Base-by-base conservation (phyloP, 2,113 vertebrate species). In the Pimephales promelas region DNA sequence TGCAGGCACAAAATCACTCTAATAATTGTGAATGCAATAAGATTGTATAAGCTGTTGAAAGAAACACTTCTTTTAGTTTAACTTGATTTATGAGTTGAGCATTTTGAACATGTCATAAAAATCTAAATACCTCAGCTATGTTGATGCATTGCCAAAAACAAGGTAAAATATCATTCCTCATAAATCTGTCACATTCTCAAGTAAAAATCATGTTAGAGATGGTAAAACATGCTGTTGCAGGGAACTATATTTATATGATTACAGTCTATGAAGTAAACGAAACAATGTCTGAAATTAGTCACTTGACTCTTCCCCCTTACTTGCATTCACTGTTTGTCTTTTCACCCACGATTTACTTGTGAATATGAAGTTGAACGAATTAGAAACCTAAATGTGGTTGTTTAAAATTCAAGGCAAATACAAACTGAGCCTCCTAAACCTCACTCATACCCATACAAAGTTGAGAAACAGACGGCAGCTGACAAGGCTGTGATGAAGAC, bases 261-360 rank as follows among this genome's bases (percentile, higher is more conserved):
- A 34, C 10, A 31, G 72, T 52, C 14, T 52, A 7, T 73, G 7
- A 28, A 73, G 43, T 28, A 49, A 47, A 18, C 45, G 2, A 18
- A 68, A 40, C 52, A 52, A 6, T 54, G 6, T 54, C 14, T 49
- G 45, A 73, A 52, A 73, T 49, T 28, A 68, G 64, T 68, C 64
- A 49, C 70, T 72, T 26, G 40, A 47, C 57, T 49, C 62, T 66
- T 79, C 62, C 45, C 28, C 26, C 81, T 59, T n/a, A 31, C n/a
- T 59, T 11, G 14, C 62, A 36, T 34, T 34, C 26, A 34, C 2
- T 8, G 62, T 62, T 22, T 61, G 36, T 68, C 47, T 68, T 68
- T 68, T 18, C 64, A 68, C 64, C 64, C 8, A 36, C 14, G 2
- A 22, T 36, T 36, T 36, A 8, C 8, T 62, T 62, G 24, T 61